Percentiles rank a stretch among this genome's conserved stretches.
These are phyloP conservation scores for Anthopleura sola DNA, from an alignment of 64 coral and sea anemone species.

Conservation along the genomic window DNA sequence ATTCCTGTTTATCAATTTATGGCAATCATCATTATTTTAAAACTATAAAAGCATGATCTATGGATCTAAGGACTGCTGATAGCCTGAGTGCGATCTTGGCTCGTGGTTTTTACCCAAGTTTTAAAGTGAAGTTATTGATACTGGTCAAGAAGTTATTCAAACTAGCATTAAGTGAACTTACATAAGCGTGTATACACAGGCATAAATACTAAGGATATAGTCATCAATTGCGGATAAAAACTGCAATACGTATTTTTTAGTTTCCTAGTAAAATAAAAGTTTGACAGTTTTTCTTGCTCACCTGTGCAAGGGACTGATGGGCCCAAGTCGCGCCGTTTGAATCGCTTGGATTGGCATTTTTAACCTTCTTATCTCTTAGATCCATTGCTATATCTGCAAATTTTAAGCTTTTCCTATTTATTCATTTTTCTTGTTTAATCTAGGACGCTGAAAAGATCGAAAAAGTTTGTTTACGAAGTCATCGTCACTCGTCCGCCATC, in stretches of 20 bases:
- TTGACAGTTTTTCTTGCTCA: constrained; percentile 15
- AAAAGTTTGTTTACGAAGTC: constrained; percentile 15
- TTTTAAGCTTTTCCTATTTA: background rate
- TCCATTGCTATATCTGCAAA: background rate
- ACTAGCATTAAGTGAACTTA: no score
- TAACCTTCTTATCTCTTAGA: constrained; percentile 7
- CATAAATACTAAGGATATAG: no score
- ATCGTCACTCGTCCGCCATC: constrained; percentile 54
- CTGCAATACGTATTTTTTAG: no score
- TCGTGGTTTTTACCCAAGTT: constrained; percentile 36
- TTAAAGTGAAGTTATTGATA: constrained; percentile 68
- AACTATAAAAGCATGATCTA: no score
- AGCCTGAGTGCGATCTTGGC: no score
- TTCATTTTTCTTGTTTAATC: background rate
- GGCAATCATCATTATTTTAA: no score
- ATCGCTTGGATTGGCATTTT: constrained; percentile 28
- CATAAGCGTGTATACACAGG: no score
- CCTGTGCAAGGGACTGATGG: constrained; percentile 92
- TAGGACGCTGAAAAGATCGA: background rate
- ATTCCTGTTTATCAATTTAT: no score
- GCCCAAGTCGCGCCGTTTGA: constrained; percentile 77
- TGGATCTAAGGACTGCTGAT: no score
- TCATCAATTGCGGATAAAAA: no score
- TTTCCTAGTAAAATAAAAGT: no score
- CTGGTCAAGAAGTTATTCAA: background rate